These are phyloP conservation scores for Parnassius apollo DNA, from an alignment of 2,888 invertebrate genomes.

Conservation along the genomic window DNA sequence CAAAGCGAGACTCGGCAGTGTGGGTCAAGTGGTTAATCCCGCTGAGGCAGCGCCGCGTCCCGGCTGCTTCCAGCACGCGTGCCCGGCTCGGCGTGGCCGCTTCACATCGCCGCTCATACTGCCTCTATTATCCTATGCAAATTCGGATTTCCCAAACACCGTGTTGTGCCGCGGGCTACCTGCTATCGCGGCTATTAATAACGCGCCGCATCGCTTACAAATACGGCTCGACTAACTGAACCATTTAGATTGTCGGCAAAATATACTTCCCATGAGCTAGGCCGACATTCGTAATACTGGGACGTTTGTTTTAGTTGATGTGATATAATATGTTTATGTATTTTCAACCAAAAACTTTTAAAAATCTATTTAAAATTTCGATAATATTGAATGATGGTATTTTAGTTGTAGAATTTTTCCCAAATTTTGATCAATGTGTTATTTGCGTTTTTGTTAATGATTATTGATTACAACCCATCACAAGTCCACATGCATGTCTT, in stretches of 20 bases:
- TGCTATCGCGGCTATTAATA: conserved; percentile 77
- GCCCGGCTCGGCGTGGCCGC: conserved; percentile 5
- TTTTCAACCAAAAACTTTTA: conserved; percentile 4
- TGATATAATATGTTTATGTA: conserved; percentile 25
- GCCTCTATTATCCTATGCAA: conserved; percentile 76
- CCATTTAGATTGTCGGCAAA: conserved; percentile 60
- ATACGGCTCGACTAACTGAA: conserved; percentile 56
- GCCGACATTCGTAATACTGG: conserved; percentile 22
- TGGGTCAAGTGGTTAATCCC: conserved; percentile 23
- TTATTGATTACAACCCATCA: no score
- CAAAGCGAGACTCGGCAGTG: conserved; percentile 17
- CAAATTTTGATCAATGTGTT: no score
- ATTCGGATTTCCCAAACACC: conserved; percentile 77
- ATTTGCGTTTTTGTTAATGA: no score
- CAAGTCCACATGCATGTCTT: no score
- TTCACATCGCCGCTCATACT: conserved; percentile 8
- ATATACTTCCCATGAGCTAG: conserved; percentile 64
- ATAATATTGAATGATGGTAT: no score
- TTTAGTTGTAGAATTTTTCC: no score
- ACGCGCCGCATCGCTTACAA: conserved; percentile 65
- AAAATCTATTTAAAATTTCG: neutral
- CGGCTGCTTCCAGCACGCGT: conserved; percentile 14
- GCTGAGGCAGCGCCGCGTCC: conserved; percentile 17
- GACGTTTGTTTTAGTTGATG: conserved; percentile 40
- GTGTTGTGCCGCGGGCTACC: conserved; percentile 69